Percentiles rank a stretch among this genome's conserved stretches.
Conservation (phyloP, 2,888 invertebrate species). For the Orthosia incerta region DNA sequence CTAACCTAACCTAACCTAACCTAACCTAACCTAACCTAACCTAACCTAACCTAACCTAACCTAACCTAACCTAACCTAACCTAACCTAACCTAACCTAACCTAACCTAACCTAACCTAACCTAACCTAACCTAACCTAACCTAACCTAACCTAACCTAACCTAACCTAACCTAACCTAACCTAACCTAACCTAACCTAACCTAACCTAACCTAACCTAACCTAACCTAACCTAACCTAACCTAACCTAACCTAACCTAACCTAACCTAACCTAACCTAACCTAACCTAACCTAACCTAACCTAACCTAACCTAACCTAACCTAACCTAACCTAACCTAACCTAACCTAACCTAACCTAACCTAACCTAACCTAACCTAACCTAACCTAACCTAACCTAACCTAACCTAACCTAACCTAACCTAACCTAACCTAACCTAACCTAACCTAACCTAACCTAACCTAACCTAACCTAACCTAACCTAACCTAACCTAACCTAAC, state of each 20-base stretch:
- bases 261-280: conserved; percentile 50
- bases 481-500: conserved; percentile 53
- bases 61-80: conserved; percentile 54
- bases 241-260: conserved; percentile 50
- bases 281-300: conserved; percentile 26
- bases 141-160: conserved; percentile 63
- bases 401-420: conserved; percentile 54
- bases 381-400: conserved; percentile 53
- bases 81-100: conserved; percentile 52
- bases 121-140: conserved; percentile 60
- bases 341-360: conserved; percentile 50
- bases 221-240: conserved; percentile 46
- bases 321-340: conserved; percentile 48
- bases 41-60: conserved; percentile 56
- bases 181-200: conserved; percentile 50
- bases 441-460: conserved; percentile 39
- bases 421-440: conserved; percentile 38
- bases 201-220: conserved; percentile 1
- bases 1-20: conserved; percentile 56
- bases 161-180: conserved; percentile 57
- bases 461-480: conserved; percentile 48
- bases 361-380: conserved; percentile 42
- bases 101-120: conserved; percentile 65
- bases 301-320: conserved; percentile 47
- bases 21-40: conserved; percentile 56